phyloP scores from a whole-genome alignment of 2,888 invertebrate genomes.

The Andrena haemorrhoa region DNA sequence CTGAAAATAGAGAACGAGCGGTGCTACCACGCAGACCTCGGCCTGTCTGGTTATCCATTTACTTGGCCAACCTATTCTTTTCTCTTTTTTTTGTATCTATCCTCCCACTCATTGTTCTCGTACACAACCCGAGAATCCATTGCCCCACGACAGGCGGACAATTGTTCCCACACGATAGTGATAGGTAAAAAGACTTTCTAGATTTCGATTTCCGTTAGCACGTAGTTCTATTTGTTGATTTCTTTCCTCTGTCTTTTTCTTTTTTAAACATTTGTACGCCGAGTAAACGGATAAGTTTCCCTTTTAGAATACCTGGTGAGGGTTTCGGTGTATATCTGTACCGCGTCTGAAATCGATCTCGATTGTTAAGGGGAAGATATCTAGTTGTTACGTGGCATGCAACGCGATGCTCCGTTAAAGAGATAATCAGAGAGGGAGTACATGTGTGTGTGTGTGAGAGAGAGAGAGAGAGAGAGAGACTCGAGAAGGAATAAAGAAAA shows the following conservation, averaged over 20 bases:
- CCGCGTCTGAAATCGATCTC: conserved; percentile 44
- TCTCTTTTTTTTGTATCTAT: conserved; percentile 16
- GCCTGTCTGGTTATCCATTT: conserved; percentile 53
- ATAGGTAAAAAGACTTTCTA: neutral
- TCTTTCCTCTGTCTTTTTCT: conserved; percentile 7
- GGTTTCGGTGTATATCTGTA: conserved; percentile 52
- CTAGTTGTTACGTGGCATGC: conserved; percentile 19
- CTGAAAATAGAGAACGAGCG: conserved; percentile 38
- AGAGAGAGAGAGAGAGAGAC: neutral
- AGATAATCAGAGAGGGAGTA: neutral
- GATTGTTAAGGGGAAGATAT: conserved; percentile 11
- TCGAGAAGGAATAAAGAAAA: conserved; percentile 6
- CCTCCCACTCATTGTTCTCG: conserved; percentile 3
- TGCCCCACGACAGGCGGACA: neutral
- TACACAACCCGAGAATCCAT: conserved; percentile 7
- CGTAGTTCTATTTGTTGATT: conserved; percentile 18
- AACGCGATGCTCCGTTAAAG: conserved; percentile 38
- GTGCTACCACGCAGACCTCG: conserved; percentile 54
- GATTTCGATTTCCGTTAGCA: neutral
- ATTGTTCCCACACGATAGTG: neutral
- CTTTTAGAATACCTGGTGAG: conserved; percentile 52
- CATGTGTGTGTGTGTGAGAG: no score
- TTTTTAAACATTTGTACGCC: conserved; percentile 29
- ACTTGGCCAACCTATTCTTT: conserved; percentile 39
- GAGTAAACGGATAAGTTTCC: conserved; percentile 45